These are phyloP conservation scores for Cygnus olor DNA, from an alignment of 2,797 vertebrate species.

Conservation along the genomic window DNA sequence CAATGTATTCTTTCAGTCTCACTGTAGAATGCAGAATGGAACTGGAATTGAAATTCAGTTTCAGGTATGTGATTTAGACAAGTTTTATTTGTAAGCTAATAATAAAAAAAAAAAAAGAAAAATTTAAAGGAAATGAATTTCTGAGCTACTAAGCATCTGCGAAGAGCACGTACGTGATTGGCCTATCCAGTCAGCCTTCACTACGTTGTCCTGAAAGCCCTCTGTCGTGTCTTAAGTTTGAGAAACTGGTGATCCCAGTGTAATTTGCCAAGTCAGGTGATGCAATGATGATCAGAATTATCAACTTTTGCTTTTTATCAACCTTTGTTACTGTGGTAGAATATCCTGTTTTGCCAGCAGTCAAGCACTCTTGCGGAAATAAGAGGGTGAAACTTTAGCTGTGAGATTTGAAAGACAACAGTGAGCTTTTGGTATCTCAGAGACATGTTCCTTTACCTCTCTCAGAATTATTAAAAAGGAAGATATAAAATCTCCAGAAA, in stretches of 20 bases:
- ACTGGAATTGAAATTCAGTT: not conserved
- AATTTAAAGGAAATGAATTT: not conserved
- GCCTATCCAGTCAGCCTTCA: not conserved
- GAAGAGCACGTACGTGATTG: not conserved
- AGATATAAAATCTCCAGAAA: not conserved
- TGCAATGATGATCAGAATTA: constrained; percentile 4
- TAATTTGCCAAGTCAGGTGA: not conserved
- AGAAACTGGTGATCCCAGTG: not conserved
- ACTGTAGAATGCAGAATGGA: not conserved
- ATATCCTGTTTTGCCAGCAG: constrained; percentile 16
- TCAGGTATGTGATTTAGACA: not conserved
- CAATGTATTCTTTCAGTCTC: not conserved
- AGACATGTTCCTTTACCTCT: not conserved
- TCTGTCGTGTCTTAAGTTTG: not conserved
- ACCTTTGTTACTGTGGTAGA: not conserved
- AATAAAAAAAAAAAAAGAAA: not conserved
- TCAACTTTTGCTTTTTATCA: too few relatives aligned
- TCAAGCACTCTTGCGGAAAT: not conserved
- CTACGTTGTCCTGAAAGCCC: not conserved
- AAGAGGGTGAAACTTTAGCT: constrained; percentile 16
- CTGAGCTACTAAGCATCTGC: not conserved
- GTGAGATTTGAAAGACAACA: not conserved
- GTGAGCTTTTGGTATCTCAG: not conserved
- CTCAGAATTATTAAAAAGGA: not conserved
- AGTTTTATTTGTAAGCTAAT: not conserved